Conservation (phyloP, 2,888 invertebrate genomes). For the Esperia sulphurella region DNA sequence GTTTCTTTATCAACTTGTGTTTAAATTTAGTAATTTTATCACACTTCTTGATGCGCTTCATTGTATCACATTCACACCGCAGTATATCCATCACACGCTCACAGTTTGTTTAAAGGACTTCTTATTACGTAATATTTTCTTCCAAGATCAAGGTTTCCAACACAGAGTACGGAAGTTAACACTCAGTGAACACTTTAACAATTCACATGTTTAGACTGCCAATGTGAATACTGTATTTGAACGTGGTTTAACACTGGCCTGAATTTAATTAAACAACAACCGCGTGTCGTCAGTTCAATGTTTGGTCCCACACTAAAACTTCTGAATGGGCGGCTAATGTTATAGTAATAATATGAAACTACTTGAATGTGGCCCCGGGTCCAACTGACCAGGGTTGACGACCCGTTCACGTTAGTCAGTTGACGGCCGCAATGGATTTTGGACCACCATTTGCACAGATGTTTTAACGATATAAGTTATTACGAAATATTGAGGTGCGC, state of each 20-base stretch:
- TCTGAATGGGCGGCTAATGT: conserved; percentile 46
- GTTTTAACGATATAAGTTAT: conserved; percentile 10
- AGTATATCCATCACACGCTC: conserved; percentile 40
- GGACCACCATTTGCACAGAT: conserved; percentile 27
- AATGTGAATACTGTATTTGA: neutral
- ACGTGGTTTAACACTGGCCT: conserved; percentile 5
- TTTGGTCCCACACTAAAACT: conserved; percentile 52
- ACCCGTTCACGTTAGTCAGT: conserved; percentile 5
- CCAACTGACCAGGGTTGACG: conserved; percentile 33
- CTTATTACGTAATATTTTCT: conserved; percentile 6
- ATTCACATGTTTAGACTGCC: neutral
- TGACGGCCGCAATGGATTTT: conserved; percentile 8
- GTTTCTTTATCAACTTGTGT: conserved; percentile 64
- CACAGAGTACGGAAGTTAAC: conserved; percentile 1
- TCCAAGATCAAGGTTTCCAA: conserved; percentile 9
- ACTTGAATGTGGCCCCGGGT: conserved; percentile 30
- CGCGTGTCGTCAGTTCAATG: conserved; percentile 55
- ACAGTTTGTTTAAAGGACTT: conserved; percentile 5
- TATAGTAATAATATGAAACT: conserved; percentile 40
- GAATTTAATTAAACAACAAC: conserved; percentile 17
- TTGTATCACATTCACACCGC: conserved; percentile 35
- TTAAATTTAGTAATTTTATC: conserved; percentile 66
- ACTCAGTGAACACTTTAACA: conserved; percentile 1
- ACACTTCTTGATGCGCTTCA: conserved; percentile 57
- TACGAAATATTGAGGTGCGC: conserved; percentile 6